Evolutionary conservation across 2,888 invertebrate species (phyloP), one percentile per base, ranked within the genome.

Genomic region (Hydroisotoma schaefferi): DNA sequence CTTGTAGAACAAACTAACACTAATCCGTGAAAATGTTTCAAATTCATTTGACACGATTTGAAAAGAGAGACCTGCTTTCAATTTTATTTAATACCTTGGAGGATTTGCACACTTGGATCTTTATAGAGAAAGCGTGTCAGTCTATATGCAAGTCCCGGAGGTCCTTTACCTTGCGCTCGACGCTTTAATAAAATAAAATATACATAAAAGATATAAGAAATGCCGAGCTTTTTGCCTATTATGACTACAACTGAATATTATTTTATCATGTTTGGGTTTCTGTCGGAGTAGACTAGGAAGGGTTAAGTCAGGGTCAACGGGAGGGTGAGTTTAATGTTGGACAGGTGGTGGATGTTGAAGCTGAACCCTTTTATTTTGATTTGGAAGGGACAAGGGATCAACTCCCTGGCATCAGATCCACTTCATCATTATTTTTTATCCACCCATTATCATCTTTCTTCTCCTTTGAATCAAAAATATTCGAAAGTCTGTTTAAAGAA

Each of bases 11-110:
- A 40, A 40, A 18, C 40, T 20, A 8, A 5, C 40, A 29, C 53
- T 65, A 65, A 65, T 61, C 65, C 65, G 61, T 65, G 61, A 61
- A 65, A 65, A 61, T 59, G 52, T 53, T 55, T 58, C 47, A 53
- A 65, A 65, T 55, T 40, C 49, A 49, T 27, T 27, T 5, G 28
- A 18, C 28, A 22, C 6, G 15, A 47, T 47, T 15, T 49, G 49
- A 4, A 10, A 40, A 15, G 40, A 15, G 40, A 40, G 20, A 4
- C 8, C n/a, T 15, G 40, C n/a, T 18, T 5, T 40, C 8, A 15
- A 49, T 47, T 47, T 47, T 12, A 15, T 49, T 40, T 40, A 20
- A 40, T 40, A 18, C 40, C 49, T 27, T 27, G 6, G 26, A 28
- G 49, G 28, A 40, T 27, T 49, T 49, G 28, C 49, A 49, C 49